These are phyloP conservation scores for Camponotus vicinus DNA, from an alignment of 1,140 invertebrate species.

Conservation along the genomic window DNA sequence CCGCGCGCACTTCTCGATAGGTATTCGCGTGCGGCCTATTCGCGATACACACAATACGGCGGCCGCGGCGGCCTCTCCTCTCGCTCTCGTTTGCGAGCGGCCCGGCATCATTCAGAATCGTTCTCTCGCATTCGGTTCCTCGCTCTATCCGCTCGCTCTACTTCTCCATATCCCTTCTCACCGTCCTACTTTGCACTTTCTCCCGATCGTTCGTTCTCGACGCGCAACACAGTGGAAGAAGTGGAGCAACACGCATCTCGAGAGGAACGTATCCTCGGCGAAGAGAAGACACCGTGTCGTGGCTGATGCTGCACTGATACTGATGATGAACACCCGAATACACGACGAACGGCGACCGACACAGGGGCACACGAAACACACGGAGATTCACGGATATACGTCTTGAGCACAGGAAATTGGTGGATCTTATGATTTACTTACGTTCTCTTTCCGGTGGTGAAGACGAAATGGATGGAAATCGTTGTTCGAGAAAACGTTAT, in stretches of 20 bases:
- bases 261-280: neutral
- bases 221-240: conserved; percentile 22
- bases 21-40: conserved; percentile 60
- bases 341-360: neutral
- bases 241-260: neutral
- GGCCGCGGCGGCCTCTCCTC: conserved; percentile 53
- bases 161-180: neutral
- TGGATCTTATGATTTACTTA: conserved; percentile 42
- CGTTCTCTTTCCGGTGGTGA: conserved; percentile 27
- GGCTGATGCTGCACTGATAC: neutral
- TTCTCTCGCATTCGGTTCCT: conserved; percentile 40
- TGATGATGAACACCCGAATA: conserved; percentile 23
- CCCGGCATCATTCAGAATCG: conserved; percentile 16
- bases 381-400: neutral
- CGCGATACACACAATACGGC: conserved; percentile 62
- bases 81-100: conserved; percentile 46
- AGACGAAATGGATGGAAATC: conserved; percentile 67
- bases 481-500: conserved; percentile 78
- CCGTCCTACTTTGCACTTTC: conserved; percentile 8
- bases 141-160: neutral
- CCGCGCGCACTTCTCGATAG: conserved; percentile 43
- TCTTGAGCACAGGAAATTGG: neutral
- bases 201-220: conserved; percentile 12
- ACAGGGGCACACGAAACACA: conserved; percentile 1
- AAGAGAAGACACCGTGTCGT: conserved; percentile 39